A percentile compares a stretch with the other conserved stretches of the same genome.
Conservation (phyloP, 2,113 vertebrate species). For the Circaetus gallicus region DNA sequence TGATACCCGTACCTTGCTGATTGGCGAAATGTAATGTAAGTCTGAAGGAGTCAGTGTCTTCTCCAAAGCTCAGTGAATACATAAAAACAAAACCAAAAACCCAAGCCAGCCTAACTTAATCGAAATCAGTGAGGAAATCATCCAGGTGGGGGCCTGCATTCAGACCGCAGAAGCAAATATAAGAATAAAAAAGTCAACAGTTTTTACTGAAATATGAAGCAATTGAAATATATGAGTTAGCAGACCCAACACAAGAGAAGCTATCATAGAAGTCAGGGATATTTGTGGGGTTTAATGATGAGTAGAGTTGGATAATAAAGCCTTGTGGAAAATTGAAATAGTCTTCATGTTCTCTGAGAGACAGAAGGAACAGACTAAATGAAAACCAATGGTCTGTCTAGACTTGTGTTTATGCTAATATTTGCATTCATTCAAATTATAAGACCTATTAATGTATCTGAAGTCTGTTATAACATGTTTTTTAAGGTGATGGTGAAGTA, state of each 20-base stretch:
- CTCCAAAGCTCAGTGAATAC: neutral
- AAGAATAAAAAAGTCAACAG: neutral
- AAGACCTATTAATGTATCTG: neutral
- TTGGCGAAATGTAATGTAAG: neutral
- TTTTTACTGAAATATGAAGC: neutral
- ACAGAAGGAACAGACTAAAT: neutral
- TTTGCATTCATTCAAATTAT: neutral
- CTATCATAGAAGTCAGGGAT: neutral
- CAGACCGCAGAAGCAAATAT: neutral
- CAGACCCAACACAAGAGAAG: neutral
- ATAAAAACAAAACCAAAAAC: neutral
- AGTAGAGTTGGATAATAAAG: neutral
- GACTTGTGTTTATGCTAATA: neutral
- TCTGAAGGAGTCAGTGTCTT: neutral
- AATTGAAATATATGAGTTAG: neutral
- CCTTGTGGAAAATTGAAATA: neutral
- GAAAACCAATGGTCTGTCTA: neutral
- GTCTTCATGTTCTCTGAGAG: neutral
- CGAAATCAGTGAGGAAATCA: neutral
- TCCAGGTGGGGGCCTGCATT: neutral
- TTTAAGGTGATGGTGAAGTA: neutral
- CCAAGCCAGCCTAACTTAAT: neutral
- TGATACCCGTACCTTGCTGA: neutral
- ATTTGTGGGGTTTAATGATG: neutral
- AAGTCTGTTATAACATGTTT: neutral